Evolutionary conservation across 2,888 invertebrate genomes (phyloP).

Genomic region (Erynnis tages): DNA sequence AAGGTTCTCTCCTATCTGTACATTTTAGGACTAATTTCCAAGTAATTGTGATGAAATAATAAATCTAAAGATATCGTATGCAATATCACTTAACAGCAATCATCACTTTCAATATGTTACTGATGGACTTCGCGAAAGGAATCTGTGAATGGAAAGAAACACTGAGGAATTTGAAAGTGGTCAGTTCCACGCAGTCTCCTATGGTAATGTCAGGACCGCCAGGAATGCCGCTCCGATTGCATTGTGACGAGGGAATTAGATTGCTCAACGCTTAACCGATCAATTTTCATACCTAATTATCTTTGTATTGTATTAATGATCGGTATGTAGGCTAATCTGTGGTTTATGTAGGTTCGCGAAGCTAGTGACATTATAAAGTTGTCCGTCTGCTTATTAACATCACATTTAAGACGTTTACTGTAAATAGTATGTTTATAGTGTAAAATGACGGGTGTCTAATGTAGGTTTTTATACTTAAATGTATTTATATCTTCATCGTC

Average conservation of each 20-base stretch:
- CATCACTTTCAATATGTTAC: neutral
- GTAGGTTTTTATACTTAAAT: too few relatives aligned
- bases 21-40: too few relatives aligned
- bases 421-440: too few relatives aligned
- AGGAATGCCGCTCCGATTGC: neutral
- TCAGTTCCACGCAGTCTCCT: conserved; percentile 1
- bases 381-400: too few relatives aligned
- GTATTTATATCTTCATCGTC: too few relatives aligned
- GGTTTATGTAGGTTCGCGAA: neutral
- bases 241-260: neutral
- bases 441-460: too few relatives aligned
- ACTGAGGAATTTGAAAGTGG: conserved; percentile 17
- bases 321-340: neutral
- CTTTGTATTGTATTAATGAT: neutral
- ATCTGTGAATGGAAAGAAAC: conserved; percentile 1
- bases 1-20: too few relatives aligned
- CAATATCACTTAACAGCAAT: too few relatives aligned
- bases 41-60: too few relatives aligned
- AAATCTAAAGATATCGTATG: too few relatives aligned
- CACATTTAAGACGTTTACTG: too few relatives aligned
- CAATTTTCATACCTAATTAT: conserved; percentile 9
- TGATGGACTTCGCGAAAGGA: neutral
- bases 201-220: conserved; percentile 9
- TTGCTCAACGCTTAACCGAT: conserved; percentile 3
- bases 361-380: neutral